phyloP scores from a whole-genome alignment of 2,888 invertebrate genomes.

The Drosophila parthenogenetica region DNA sequence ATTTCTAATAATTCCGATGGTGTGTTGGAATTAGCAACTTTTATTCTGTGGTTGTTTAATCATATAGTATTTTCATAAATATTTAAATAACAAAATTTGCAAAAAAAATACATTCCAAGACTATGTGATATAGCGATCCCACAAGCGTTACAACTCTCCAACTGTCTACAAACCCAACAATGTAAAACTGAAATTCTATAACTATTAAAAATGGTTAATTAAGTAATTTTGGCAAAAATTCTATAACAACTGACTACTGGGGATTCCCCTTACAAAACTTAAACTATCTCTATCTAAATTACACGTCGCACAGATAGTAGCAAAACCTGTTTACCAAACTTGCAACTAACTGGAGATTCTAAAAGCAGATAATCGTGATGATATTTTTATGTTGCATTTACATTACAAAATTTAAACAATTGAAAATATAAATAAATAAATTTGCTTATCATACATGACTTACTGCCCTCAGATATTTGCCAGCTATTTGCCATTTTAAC shows the following conservation, averaged over 20 bases:
- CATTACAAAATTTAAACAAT: slow-evolving; percentile 17
- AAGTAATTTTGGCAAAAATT: background rate
- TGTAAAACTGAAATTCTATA: slow-evolving; percentile 21
- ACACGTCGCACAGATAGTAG: background rate
- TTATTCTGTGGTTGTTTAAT: too few species aligned
- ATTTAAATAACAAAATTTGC: too few species aligned
- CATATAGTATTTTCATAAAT: too few species aligned
- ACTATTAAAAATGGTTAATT: background rate
- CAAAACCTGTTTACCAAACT: background rate
- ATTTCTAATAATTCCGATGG: too few species aligned
- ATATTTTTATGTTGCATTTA: background rate
- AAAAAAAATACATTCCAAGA: too few species aligned
- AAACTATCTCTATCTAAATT: background rate
- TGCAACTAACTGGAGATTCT: too few species aligned
- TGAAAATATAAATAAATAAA: slow-evolving; percentile 3
- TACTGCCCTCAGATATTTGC: slow-evolving; percentile 5
- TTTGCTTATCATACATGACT: background rate
- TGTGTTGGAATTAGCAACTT: too few species aligned
- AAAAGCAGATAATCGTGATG: slow-evolving; percentile 20
- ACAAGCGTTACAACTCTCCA: too few species aligned
- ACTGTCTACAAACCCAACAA: slow-evolving; percentile 5
- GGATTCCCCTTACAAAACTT: background rate
- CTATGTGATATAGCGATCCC: too few species aligned
- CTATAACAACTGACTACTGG: background rate
- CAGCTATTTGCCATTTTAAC: background rate